phyloP scores from a whole-genome alignment of 2,113 vertebrate genomes.

The Candoia aspera region DNA sequence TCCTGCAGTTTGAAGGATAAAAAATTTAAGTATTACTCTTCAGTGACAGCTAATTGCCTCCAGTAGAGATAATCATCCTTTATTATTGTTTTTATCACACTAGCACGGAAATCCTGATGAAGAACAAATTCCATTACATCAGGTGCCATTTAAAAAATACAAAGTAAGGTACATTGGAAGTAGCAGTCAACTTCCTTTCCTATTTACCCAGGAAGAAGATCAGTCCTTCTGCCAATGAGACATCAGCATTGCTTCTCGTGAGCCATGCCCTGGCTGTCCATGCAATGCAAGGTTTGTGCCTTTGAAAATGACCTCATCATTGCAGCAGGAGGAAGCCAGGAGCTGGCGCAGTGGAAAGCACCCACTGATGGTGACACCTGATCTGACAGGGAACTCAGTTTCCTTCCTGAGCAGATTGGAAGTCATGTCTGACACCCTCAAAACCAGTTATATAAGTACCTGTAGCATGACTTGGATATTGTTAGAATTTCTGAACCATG shows the following conservation, averaged over 20 bases:
- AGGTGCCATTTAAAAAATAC: conserved; percentile 2
- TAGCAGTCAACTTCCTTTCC: neutral
- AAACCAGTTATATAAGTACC: neutral
- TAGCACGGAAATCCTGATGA: conserved; percentile 25
- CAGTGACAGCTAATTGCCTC: conserved; percentile 34
- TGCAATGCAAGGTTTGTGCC: neutral
- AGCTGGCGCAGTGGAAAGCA: neutral
- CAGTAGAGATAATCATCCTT: conserved; percentile 50
- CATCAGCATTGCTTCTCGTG: neutral
- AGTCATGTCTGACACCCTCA: neutral
- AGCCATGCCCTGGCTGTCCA: neutral
- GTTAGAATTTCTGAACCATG: neutral
- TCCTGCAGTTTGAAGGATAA: conserved; percentile 22
- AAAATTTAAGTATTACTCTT: conserved; percentile 35
- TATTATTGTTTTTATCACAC: conserved; percentile 51
- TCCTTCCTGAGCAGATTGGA: neutral
- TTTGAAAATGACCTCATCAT: neutral
- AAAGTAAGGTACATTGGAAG: neutral
- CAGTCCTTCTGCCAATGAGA: neutral
- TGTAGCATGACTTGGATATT: neutral
- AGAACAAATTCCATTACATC: conserved; percentile 33
- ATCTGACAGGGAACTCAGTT: neutral
- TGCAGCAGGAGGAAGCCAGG: neutral
- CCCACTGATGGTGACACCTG: neutral
- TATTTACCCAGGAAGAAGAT: neutral